Base-by-base conservation (phyloP, 2,888 invertebrate species). In the Hypomecis atomaria region DNA sequence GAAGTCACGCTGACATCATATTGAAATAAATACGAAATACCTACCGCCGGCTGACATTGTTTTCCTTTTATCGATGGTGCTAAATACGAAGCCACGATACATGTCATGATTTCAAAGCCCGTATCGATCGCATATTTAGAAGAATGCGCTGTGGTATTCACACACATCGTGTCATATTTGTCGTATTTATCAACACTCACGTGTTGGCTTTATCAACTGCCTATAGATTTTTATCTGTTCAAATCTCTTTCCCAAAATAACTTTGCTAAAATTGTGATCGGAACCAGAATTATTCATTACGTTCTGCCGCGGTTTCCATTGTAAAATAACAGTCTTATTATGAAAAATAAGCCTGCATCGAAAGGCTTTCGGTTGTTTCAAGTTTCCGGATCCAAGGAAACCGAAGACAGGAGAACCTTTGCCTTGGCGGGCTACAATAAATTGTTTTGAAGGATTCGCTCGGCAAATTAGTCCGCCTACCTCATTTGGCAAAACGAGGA, bases 401-500 rank as follows among this genome's bases (percentile, higher is more conserved):
- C 45, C 48, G 11, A 57, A 65, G 49, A 54, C 48, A 37, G 40
- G 10, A 44, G 59, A 53, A 57, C 57, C 34, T 59, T 62, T 44
- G 49, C 33, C 23, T 42, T 45, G 9, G 10, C 33, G 42, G 34
- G 55, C 23, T 60, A 60, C 66, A 65, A 67, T 50, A 71, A 69
- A 70, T 69, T 73, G 68, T 76, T 74, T 68, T 62, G 54, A 60
- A 65, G 71, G 50, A 73, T 66, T 65, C 68, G 53, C 69, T 66
- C 69, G 65, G 63, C 52, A 74, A 80, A 82, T 80, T 77, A 73
- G 72, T 72, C 72, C 61, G 56, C 65, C 64, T 67, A 71, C 72
- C 70, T 74, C 77, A 78, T 78, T 78, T 71, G 55, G 67, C 57
- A 71, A 79, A 81, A 79, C 73, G 66, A 75, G 77, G 78, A 79